Base-by-base conservation (phyloP, 2,797 vertebrate species). In the Tragelaphus oryx region DNA sequence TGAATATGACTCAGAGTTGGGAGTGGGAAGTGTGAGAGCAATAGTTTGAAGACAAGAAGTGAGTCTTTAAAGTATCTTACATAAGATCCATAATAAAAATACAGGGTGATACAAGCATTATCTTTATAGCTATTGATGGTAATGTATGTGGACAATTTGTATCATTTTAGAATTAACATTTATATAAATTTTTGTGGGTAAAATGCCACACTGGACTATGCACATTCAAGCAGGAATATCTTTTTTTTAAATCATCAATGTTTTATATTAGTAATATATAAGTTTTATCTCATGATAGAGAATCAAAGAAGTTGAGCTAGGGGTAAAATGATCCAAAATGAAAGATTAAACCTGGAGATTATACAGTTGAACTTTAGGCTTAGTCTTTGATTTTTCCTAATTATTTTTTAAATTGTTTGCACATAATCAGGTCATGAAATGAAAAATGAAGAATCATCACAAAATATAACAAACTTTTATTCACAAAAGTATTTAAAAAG, bases 1-100 rank as follows among this genome's bases (percentile, higher is more conserved):
- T 93, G 96, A 96, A 87, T 88, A 95, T 97, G 97, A 98, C 84
- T 98, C 97, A 97, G 94, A 87, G 62, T 26, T 50, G 65, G 52
- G 97, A 95, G 97, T 97, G 95, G 97, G 97, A 98, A 95, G 97
- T 97, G 97, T 96, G 97, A 97, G 95, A 96, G 95, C 84, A 95
- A 96, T 94, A 96, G 80, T 95, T 96, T 97, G 91, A 93, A 97
- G 95, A 81, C 91, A 97, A 96, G 89, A 94, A 95, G 17, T 26
- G 57, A 82, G 55, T 93, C 85, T 94, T 71, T 87, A 46, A 96
- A 95, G 60, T 65, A 33, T 94, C 79, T 98, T 97, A 97, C 62
- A 93, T 97, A 98, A 97, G 76, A 57, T 85, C 89, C 91, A 20
- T 82, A 94, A 96, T 90, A 78, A 85, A 95, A 88, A 89, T 30